These are phyloP conservation scores for Zoanthus sansibaricus DNA, from an alignment of 92 coral and sea anemone species.

Conservation along the genomic window DNA sequence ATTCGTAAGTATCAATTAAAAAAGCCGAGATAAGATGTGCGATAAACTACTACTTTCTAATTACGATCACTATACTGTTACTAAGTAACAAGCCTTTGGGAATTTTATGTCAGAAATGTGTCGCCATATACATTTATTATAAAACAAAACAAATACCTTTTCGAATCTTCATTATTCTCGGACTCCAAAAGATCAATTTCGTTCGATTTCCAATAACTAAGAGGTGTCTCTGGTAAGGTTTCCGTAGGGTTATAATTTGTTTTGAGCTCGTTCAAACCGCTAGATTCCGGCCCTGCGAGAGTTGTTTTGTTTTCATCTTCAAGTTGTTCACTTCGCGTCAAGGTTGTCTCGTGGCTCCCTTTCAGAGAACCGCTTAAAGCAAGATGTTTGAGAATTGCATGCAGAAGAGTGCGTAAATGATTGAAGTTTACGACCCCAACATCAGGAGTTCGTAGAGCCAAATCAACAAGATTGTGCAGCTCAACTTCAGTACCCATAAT, in stretches of 20 bases:
- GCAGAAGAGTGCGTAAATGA: slow-evolving; percentile 86
- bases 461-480: slow-evolving; percentile 79
- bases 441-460: slow-evolving; percentile 81
- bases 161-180: slow-evolving; percentile 6
- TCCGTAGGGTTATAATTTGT: neutral
- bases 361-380: slow-evolving; percentile 48
- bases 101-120: neutral
- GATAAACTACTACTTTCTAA: neutral
- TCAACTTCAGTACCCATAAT: slow-evolving; percentile 92
- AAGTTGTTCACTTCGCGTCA: neutral
- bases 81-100: neutral
- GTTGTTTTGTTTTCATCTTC: neutral
- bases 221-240: neutral
- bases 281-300: neutral
- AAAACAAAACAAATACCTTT: slow-evolving; percentile 12
- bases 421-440: slow-evolving; percentile 95
- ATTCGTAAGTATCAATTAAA: neutral
- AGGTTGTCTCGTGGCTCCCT: slow-evolving; percentile 7
- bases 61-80: neutral
- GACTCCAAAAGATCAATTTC: neutral
- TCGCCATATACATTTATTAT: neutral
- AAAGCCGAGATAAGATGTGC: too few relatives aligned
- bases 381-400: slow-evolving; percentile 88
- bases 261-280: neutral
- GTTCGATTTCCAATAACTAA: neutral